These are phyloP conservation scores for Chelonoidis abingdonii DNA, from an alignment of 2,113 vertebrate genomes.

Conservation along the genomic window DNA sequence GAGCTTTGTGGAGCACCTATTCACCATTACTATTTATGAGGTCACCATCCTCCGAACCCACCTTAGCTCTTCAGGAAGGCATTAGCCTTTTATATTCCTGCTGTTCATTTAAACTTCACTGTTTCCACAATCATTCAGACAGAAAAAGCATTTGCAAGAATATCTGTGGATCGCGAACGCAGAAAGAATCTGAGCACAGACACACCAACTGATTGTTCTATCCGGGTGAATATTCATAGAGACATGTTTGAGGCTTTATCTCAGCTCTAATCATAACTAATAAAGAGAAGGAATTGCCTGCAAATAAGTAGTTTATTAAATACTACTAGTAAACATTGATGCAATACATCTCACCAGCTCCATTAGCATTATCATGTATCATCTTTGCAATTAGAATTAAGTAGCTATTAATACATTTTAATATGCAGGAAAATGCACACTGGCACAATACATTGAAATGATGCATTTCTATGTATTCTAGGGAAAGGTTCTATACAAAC, in stretches of 20 bases:
- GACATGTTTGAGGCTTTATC: neutral
- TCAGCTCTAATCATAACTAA: neutral
- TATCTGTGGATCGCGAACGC: neutral
- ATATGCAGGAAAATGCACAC: neutral
- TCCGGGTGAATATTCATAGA: neutral
- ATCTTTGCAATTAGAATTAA: neutral
- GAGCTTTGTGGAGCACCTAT: neutral
- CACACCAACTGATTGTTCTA: neutral
- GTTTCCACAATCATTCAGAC: neutral
- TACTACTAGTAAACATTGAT: neutral
- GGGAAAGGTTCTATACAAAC: neutral
- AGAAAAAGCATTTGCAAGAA: neutral
- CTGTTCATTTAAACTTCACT: neutral
- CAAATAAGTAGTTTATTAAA: neutral
- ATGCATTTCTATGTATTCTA: neutral
- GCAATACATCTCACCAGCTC: neutral
- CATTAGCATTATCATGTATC: neutral
- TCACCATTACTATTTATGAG: neutral
- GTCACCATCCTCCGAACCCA: fast-evolving
- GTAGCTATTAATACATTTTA: neutral
- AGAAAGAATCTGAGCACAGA: neutral
- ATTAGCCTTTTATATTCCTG: neutral
- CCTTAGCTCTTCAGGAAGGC: neutral
- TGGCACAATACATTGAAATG: neutral
- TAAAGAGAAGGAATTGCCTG: neutral